Evolutionary conservation across 2,113 vertebrate genomes (phyloP).

Genomic region (Tamias sibiricus): DNA sequence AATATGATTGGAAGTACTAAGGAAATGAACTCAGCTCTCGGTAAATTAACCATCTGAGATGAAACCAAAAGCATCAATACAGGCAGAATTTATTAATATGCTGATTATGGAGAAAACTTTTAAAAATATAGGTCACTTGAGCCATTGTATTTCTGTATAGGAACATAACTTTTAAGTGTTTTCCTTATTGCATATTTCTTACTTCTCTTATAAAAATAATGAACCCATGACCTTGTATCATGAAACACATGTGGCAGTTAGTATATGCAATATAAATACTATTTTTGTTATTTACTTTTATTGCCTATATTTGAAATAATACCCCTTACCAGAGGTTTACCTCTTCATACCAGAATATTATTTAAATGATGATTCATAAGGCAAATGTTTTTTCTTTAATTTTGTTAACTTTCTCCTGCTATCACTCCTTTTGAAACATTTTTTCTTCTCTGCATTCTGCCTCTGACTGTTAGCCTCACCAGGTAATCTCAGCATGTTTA

Average conservation of each 20-base stretch:
- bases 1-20: constrained; percentile 19
- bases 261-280: constrained; percentile 32
- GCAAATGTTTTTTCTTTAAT: constrained; percentile 53
- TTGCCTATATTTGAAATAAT: constrained; percentile 60
- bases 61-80: constrained; percentile 24
- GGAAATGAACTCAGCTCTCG: constrained; percentile 50
- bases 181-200: constrained; percentile 62
- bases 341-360: constrained; percentile 43
- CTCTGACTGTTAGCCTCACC: background rate
- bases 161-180: constrained; percentile 46
- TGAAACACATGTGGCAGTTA: constrained; percentile 36
- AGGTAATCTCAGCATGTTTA: background rate
- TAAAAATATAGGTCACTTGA: constrained; percentile 31
- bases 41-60: constrained; percentile 50
- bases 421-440: background rate
- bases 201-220: constrained; percentile 58
- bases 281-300: constrained; percentile 62
- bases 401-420: constrained; percentile 56
- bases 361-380: constrained; percentile 59
- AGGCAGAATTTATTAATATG: constrained; percentile 56
- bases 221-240: constrained; percentile 33
- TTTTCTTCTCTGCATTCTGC: constrained; percentile 22
- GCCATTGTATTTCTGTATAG: constrained; percentile 34
- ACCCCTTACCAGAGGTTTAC: background rate
- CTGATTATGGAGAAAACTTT: constrained; percentile 23